Evolutionary conservation across 2,113 vertebrate genomes (phyloP), one percentile per base, ranked within the genome.

Genomic region (Cavia porcellus): DNA sequence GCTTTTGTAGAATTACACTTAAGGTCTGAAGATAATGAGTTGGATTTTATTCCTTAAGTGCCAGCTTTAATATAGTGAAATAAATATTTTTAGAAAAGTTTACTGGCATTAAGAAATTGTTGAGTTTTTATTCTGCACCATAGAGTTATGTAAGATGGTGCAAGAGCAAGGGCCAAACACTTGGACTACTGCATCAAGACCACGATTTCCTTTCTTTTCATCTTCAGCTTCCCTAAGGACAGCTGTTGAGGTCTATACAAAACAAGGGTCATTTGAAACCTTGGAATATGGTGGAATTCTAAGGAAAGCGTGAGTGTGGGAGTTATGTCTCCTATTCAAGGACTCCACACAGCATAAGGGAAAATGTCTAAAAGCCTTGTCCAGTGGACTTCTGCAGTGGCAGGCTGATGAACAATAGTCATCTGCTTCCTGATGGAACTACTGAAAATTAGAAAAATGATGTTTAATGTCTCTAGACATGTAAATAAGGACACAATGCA

Each of bases 1-100:
- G 90, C 89, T 94, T 98, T 97, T 77, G 94, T 61, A 95, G 92
- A 93, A 97, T 96, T 94, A 96, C 74, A 96, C 90, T 94, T 92
- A 91, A 61, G 94, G 92, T 93, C 91, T 96, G 66, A 95, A 79
- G 13, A 92, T 59, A 94, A 89, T 28, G 47, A 96, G 74, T 66
- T 28, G 17, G 35, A 80, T 96, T 93, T 95, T 95, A 95, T 87
- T 82, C 81, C 50, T 88, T 75, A 82, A 70, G 55, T 70, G 30
- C 55, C 25, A 57, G 59, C 52, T 92, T 93, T 88, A 95, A 92
- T 68, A 55, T 12, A 70, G 14, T 2, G 3, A 64, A 72, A 3
- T 32, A 92, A 72, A 77, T 89, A 89, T 82, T 95, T 95, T 90
- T 83, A 12, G 90, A 66, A 86, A 96, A 92, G 35, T 97, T 92